Evolutionary conservation across 2,113 vertebrate genomes (phyloP).

Genomic region (Charadrius vociferus): DNA sequence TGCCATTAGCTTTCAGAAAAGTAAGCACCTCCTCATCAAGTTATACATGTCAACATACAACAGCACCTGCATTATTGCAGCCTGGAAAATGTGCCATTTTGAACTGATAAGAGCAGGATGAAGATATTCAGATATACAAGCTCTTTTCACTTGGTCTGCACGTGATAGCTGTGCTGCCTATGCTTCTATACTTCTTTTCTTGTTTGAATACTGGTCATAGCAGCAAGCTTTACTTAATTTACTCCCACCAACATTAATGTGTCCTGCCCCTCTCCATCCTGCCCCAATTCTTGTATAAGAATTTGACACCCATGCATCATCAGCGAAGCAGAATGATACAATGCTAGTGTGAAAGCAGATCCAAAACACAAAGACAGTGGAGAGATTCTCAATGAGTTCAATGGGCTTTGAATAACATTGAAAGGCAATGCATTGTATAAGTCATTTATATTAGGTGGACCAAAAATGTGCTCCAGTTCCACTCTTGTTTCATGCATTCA

Average conservation of each 20-base stretch:
- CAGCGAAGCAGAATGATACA: neutral
- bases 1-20: neutral
- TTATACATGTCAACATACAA: neutral
- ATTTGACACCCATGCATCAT: neutral
- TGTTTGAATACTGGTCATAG: neutral
- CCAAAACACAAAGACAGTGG: neutral
- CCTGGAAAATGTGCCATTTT: neutral
- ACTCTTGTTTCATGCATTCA: neutral
- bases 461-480: neutral
- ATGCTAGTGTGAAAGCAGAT: neutral
- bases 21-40: neutral
- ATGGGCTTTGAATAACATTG: neutral
- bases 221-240: neutral
- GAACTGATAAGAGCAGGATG: neutral
- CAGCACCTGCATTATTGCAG: neutral
- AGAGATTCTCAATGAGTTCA: neutral
- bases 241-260: neutral
- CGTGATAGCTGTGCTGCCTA: neutral
- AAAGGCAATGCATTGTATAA: neutral
- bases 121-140: neutral
- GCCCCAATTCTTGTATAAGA: neutral
- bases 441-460: neutral
- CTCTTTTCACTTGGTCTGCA: neutral
- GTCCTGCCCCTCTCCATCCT: neutral
- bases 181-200: neutral